Conservation (phyloP, 2,797 vertebrate species). For the Eptatretus atami region DNA sequence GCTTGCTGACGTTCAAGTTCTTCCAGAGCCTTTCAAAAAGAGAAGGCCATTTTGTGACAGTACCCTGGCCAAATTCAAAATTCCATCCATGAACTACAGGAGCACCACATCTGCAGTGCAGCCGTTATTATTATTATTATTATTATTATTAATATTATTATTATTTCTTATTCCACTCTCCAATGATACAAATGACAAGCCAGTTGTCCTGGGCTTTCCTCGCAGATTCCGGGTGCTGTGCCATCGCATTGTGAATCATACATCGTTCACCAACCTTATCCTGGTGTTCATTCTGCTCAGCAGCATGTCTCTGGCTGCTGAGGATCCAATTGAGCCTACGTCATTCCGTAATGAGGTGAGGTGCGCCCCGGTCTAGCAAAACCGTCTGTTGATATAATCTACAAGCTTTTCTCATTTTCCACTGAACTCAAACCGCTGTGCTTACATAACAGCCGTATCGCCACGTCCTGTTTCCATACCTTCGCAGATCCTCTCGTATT, state of each 20-base stretch:
- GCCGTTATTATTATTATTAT: too few relatives aligned
- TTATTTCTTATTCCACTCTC: too few relatives aligned
- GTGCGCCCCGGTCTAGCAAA: accelerated
- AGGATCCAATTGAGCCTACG: slow-evolving; percentile 61
- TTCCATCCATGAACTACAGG: too few relatives aligned
- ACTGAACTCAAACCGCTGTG: too few relatives aligned
- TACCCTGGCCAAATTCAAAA: too few relatives aligned
- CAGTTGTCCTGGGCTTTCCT: slow-evolving; percentile 2
- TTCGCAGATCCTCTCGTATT: slow-evolving; percentile 45
- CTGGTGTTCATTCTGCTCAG: slow-evolving; percentile 89
- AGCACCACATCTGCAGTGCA: too few relatives aligned
- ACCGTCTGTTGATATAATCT: not conserved
- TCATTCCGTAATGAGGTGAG: slow-evolving; percentile 62
- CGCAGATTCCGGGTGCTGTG: slow-evolving; percentile 56
- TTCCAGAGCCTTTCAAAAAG: too few relatives aligned
- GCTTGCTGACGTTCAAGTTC: too few relatives aligned
- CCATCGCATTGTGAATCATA: slow-evolving; percentile 65
- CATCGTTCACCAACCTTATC: slow-evolving; percentile 91
- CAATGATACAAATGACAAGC: too few relatives aligned
- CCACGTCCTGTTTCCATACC: slow-evolving; percentile 10
- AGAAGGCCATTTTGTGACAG: too few relatives aligned
- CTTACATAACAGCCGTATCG: slow-evolving; percentile 25
- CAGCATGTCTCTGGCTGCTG: slow-evolving; percentile 70
- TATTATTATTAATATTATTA: too few relatives aligned
- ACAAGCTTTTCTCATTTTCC: not conserved